Evolutionary conservation across 1,140 invertebrate species (phyloP).

Genomic region (Ostrea edulis): DNA sequence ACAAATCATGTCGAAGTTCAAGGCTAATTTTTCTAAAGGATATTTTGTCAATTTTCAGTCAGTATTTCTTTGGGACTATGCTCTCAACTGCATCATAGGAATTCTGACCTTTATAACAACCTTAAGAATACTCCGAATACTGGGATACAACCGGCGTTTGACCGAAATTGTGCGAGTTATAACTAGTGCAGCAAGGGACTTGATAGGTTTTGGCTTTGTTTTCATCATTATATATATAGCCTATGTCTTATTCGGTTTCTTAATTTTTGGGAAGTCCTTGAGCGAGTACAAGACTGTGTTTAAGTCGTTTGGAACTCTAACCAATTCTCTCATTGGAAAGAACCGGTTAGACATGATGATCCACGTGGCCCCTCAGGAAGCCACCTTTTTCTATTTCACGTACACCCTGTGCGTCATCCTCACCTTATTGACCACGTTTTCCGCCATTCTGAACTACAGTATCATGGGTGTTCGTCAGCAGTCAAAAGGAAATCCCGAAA

Average conservation of each 20-base stretch:
- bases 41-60: constrained; percentile 63
- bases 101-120: constrained; percentile 59
- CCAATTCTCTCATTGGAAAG: constrained; percentile 84
- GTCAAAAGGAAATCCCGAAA: not conserved
- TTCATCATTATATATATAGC: constrained; percentile 69
- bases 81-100: constrained; percentile 54
- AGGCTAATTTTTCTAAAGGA: constrained; percentile 38
- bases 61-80: constrained; percentile 62
- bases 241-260: constrained; percentile 60
- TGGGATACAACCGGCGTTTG: constrained; percentile 66
- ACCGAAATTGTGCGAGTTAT: constrained; percentile 59
- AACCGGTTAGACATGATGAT: constrained; percentile 87
- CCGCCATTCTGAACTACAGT: constrained; percentile 89
- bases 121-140: constrained; percentile 58
- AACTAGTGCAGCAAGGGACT: constrained; percentile 44
- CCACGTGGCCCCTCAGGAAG: constrained; percentile 84
- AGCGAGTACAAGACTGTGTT: constrained; percentile 66
- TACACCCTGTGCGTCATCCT: constrained; percentile 90
- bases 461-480: constrained; percentile 53
- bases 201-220: constrained; percentile 67
- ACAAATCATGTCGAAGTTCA: constrained; percentile 30
- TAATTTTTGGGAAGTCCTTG: constrained; percentile 58
- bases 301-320: constrained; percentile 61
- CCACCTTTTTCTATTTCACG: constrained; percentile 87
- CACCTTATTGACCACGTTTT: constrained; percentile 89